These are phyloP conservation scores for Tipula confusa DNA, from an alignment of 2,888 invertebrate species.

Conservation along the genomic window DNA sequence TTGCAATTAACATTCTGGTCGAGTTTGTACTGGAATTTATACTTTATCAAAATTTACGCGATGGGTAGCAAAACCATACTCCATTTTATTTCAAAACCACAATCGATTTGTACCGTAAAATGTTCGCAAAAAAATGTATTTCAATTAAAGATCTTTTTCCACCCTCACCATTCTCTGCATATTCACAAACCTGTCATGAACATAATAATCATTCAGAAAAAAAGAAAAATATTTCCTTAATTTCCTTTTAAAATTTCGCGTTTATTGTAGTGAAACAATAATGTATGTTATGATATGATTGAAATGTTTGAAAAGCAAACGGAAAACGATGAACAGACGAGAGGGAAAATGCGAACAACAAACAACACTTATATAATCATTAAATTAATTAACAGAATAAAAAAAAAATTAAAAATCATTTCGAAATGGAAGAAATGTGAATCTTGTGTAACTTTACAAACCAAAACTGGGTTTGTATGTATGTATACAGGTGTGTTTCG, in stretches of 20 bases:
- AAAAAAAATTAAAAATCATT: neutral
- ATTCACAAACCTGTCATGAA: neutral
- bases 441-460: neutral
- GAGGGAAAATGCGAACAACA: neutral
- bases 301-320: conserved; percentile 12
- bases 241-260: conserved; percentile 9
- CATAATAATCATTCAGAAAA: neutral
- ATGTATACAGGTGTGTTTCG: neutral
- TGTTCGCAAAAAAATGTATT: neutral
- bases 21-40: too few relatives aligned
- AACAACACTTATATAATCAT: conserved; percentile 20
- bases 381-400: conserved; percentile 20
- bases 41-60: too few relatives aligned
- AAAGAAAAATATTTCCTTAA: neutral
- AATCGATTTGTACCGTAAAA: neutral
- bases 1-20: too few relatives aligned
- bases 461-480: neutral
- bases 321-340: conserved; percentile 6
- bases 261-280: neutral
- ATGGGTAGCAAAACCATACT: too few relatives aligned
- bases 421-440: neutral
- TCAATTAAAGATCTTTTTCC: neutral
- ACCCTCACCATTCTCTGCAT: too few relatives aligned
- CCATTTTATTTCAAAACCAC: neutral
- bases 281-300: neutral